Base-by-base conservation (phyloP, 2,888 invertebrate genomes). In the Hypena proboscidalis region DNA sequence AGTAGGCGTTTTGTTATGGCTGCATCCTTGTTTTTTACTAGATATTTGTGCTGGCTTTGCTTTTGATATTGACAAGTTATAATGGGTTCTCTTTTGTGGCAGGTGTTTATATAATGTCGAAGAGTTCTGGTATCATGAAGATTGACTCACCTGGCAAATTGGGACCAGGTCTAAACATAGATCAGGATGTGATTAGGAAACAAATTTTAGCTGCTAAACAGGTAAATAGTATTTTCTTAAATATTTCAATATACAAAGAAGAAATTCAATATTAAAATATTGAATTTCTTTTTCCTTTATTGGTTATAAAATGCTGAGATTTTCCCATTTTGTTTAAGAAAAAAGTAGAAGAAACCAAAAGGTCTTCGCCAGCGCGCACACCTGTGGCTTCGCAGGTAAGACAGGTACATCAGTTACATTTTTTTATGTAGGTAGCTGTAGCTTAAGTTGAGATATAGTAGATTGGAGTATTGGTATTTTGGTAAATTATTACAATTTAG, bases 61-160 rank as follows among this genome's bases (percentile, higher is more conserved):
- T 60, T 14, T 11, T 33, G 11, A 29, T 8, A 21, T 19, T 32
- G 7, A 32, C 39, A 8, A 7, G 32, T 46, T 41, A 40, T 56
- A 43, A 29, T 19, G 5, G n/a, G 14, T 11, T 36, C 10, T 46
- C 26, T 60, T 35, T 69, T 71, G 42, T 92, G 59, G 85, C 92
- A 65, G 95, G 95, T 59, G 94, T 95, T 22, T 95, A 95, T 72
- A 94, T 95, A 39, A 95, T 95, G 94, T 95, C 95, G 4, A 94
- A 94, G 77, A 95, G 95, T 58, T 94, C 95, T 21, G 95, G 95
- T 25, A 94, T 95, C 35, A 94, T 95, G 76, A 95, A 94, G 76
- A 87, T 95, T 39, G 94, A 94, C 72, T 93, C 94, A 0, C 92
- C 93, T 0, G 93, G 93, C 0, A 92, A 92, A 55, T 63, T 91